Percentiles rank a stretch among this genome's conserved stretches.
phyloP scores from a whole-genome alignment of 2,888 invertebrate genomes.

The Pollenia griseotomentosa region DNA sequence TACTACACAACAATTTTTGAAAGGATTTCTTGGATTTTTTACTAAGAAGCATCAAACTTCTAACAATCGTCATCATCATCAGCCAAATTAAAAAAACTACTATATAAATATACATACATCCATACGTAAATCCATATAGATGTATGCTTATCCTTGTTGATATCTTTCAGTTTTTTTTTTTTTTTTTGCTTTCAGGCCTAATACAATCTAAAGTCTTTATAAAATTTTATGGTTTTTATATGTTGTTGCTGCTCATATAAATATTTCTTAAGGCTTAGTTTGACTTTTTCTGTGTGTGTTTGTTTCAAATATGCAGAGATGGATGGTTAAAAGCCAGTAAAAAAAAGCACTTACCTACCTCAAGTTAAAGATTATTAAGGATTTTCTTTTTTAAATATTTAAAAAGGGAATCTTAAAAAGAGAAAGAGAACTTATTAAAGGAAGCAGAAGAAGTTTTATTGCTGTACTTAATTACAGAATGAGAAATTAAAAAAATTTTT shows the following conservation, averaged over 20 bases:
- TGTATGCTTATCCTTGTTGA: neutral
- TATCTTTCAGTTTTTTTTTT: neutral
- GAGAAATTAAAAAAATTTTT: too few relatives aligned
- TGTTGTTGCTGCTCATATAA: neutral
- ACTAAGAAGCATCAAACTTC: neutral
- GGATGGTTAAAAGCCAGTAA: slow-evolving; percentile 30
- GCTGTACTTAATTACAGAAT: too few relatives aligned
- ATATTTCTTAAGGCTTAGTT: neutral
- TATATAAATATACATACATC: too few relatives aligned
- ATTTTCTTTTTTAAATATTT: slow-evolving; percentile 47
- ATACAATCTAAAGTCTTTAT: neutral
- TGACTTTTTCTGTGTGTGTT: neutral
- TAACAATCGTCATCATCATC: neutral
- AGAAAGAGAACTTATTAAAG: neutral
- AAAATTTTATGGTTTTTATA: slow-evolving; percentile 27
- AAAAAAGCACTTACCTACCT: slow-evolving; percentile 65
- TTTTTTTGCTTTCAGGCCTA: slow-evolving; percentile 10
- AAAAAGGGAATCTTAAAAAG: slow-evolving; percentile 6
- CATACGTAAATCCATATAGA: neutral
- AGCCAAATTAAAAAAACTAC: neutral
- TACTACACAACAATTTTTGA: neutral
- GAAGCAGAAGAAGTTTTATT: neutral
- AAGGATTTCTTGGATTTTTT: neutral
- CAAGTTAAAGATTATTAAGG: slow-evolving; percentile 70
- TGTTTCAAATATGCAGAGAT: neutral